Percentiles rank a stretch among this genome's conserved stretches.
Conservation (phyloP, 2,888 invertebrate genomes). For the Plutella xylostella region DNA sequence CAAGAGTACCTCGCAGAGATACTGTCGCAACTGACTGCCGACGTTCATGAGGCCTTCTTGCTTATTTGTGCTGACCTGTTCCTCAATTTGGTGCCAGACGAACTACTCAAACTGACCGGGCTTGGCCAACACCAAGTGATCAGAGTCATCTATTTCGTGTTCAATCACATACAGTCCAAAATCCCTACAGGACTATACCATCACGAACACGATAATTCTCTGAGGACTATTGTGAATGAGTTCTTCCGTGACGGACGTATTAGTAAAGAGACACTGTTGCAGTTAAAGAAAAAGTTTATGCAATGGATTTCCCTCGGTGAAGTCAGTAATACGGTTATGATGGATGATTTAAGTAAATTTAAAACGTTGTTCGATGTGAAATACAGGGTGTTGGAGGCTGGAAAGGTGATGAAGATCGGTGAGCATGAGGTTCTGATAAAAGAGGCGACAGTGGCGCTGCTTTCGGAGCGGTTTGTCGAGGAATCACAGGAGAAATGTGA, state of each 20-base stretch:
- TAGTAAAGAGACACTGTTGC: not conserved
- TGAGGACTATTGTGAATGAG: not conserved
- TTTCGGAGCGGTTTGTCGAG: conserved; percentile 6
- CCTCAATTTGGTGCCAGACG: not conserved
- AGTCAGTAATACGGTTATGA: not conserved
- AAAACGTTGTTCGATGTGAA: not conserved
- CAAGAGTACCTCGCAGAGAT: not conserved
- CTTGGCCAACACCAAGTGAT: not conserved
- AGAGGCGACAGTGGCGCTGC: not conserved
- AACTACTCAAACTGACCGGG: not conserved
- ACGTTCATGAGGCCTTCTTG: not conserved
- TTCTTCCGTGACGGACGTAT: not conserved
- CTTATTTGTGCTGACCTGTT: not conserved
- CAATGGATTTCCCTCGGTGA: not conserved
- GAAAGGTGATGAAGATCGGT: not conserved
- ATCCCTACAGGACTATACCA: not conserved
- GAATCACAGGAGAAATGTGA: conserved; percentile 16
- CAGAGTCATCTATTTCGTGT: not conserved
- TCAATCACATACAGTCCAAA: not conserved
- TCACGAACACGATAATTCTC: not conserved
- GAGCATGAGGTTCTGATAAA: conserved; percentile 1
- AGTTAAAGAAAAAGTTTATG: not conserved
- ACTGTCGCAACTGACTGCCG: not conserved
- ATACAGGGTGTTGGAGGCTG: not conserved
- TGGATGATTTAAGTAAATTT: not conserved